A percentile compares a stretch with the other conserved stretches of the same genome.
Conservation (phyloP, 2,888 invertebrate species). For the Frankliniella intonsa region DNA sequence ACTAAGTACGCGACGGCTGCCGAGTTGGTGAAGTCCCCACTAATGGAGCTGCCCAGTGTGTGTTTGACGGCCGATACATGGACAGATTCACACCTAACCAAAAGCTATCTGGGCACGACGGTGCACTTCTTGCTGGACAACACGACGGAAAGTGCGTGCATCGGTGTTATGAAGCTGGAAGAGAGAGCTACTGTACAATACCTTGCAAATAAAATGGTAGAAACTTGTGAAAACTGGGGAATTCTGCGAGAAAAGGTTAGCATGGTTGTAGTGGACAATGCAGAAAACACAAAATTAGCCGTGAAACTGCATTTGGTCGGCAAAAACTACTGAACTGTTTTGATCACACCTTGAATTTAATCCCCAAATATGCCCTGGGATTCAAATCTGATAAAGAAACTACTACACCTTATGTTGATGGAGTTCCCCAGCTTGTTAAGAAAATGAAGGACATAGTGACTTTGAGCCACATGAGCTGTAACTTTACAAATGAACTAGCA, state of each 20-base stretch:
- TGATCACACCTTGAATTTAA: neutral
- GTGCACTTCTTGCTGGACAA: neutral
- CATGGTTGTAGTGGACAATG: neutral
- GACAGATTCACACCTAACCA: neutral
- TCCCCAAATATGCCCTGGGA: neutral
- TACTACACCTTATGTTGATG: neutral
- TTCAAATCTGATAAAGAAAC: neutral
- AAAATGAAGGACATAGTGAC: neutral
- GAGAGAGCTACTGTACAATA: neutral
- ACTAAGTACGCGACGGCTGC: neutral
- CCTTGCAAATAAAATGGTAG: neutral
- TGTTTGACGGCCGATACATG: neutral
- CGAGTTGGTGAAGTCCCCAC: neutral
- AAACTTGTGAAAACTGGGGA: neutral
- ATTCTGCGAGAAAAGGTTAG: neutral
- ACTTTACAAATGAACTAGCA: neutral
- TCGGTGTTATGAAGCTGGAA: neutral
- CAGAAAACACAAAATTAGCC: neutral
- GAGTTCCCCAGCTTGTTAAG: neutral
- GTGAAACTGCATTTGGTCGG: neutral
- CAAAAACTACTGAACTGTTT: neutral
- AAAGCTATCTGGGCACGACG: neutral
- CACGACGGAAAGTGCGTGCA: neutral
- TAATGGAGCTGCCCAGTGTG: neutral
- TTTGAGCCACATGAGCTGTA: neutral